A percentile compares a stretch with the other conserved stretches of the same genome.
Conservation (phyloP, 2,888 invertebrate genomes). For the Chrysolina haemoptera region DNA sequence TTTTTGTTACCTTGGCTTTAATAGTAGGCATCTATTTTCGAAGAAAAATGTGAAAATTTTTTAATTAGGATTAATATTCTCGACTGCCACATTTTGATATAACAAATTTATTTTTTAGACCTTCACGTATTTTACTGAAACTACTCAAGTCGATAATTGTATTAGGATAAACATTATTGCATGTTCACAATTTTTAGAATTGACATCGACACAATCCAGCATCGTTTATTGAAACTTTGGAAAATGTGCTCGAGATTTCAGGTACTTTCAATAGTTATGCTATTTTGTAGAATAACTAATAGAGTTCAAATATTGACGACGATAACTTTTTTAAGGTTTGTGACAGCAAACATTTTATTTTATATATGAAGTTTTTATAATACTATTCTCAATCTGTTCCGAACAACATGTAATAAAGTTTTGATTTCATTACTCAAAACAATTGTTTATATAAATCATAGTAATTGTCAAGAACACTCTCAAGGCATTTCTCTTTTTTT, state of each 20-base stretch:
- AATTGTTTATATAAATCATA: too few relatives aligned
- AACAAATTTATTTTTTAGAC: conserved; percentile 54
- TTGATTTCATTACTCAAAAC: too few relatives aligned
- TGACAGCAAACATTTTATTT: neutral
- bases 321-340: neutral
- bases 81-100: conserved; percentile 55
- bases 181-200: conserved; percentile 16
- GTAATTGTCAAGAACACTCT: too few relatives aligned
- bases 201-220: conserved; percentile 22
- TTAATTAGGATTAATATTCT: conserved; percentile 50
- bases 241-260: neutral
- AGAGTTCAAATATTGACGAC: neutral
- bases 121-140: conserved; percentile 40
- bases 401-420: too few relatives aligned
- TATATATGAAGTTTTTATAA: neutral
- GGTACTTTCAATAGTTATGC: neutral
- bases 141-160: conserved; percentile 23
- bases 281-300: conserved; percentile 1
- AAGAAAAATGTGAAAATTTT: conserved; percentile 46
- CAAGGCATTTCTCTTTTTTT: too few relatives aligned
- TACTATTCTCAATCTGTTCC: neutral
- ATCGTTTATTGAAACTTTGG: neutral
- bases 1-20: conserved; percentile 58
- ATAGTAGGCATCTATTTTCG: conserved; percentile 55
- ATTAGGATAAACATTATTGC: conserved; percentile 25